phyloP scores from a whole-genome alignment of 2,797 vertebrate species.

The Rhinatrema bivittatum region DNA sequence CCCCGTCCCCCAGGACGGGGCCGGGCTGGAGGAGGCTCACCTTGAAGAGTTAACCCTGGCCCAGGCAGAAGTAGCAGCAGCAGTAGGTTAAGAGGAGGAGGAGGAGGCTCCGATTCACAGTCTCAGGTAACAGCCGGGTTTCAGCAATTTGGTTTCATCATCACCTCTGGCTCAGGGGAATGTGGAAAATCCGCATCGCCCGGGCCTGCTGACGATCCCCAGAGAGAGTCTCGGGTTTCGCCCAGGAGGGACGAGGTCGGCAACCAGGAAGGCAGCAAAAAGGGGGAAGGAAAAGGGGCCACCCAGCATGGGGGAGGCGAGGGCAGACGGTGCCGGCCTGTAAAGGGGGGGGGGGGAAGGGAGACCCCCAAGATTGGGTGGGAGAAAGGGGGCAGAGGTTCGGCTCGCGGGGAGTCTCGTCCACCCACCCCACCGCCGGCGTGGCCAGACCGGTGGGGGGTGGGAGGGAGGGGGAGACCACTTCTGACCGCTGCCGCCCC shows the following conservation, averaged over 20 bases:
- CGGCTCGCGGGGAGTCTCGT: no score
- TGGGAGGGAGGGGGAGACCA: no score
- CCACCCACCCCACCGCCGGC: no score
- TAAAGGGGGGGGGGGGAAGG: no score
- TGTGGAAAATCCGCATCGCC: constrained; percentile 13
- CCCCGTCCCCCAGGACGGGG: no score
- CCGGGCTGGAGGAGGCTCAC: no score
- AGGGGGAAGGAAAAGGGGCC: background rate
- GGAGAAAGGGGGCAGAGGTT: no score
- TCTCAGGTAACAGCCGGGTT: constrained; percentile 1
- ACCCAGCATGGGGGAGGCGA: background rate
- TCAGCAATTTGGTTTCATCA: constrained; percentile 8
- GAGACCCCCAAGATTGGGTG: rapidly evolving
- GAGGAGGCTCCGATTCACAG: background rate
- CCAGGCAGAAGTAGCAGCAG: constrained; percentile 11
- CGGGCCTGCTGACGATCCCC: background rate
- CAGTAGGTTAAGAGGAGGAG: background rate
- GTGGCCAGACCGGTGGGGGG: no score
- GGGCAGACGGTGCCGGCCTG: no score
- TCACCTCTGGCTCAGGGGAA: constrained; percentile 16
- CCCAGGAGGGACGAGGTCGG: no score
- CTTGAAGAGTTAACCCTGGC: no score
- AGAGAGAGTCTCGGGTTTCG: background rate
- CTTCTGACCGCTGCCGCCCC: no score
- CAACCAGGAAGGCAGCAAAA: background rate